Conservation (phyloP, 2,888 invertebrate species). For the Leptopterna dolabrata region DNA sequence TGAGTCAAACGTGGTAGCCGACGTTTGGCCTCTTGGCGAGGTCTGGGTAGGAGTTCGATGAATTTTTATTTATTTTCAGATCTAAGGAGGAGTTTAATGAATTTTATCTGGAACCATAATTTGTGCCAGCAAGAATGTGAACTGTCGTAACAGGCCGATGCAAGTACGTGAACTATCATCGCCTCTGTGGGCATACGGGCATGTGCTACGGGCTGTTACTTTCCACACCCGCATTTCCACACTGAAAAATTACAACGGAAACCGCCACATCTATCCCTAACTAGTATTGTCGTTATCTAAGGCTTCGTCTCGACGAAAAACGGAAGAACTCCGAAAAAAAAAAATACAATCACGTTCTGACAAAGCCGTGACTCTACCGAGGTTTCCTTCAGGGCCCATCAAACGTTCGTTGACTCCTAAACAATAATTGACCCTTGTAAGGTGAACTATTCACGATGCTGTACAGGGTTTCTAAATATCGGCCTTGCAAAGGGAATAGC, state of each 20-base stretch:
- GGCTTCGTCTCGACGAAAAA: neutral
- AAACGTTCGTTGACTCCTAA: constrained; percentile 36
- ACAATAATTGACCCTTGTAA: constrained; percentile 18
- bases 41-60: no score
- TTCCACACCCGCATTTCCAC: neutral
- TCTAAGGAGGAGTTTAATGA: no score
- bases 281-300: neutral
- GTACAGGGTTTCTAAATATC: neutral
- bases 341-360: constrained; percentile 30
- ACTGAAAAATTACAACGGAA: neutral
- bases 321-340: neutral
- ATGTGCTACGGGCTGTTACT: neutral
- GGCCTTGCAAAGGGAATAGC: neutral
- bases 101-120: no score
- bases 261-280: neutral
- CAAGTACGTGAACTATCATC: no score
- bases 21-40: no score
- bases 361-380: constrained; percentile 32
- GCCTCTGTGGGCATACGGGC: no score
- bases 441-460: constrained; percentile 39
- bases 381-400: neutral
- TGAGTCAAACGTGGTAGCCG: no score
- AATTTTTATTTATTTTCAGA: no score
- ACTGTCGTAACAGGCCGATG: no score
- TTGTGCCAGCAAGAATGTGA: no score